phyloP scores from a whole-genome alignment of 1,140 invertebrate genomes.

The Ceratosolen solmsi region DNA sequence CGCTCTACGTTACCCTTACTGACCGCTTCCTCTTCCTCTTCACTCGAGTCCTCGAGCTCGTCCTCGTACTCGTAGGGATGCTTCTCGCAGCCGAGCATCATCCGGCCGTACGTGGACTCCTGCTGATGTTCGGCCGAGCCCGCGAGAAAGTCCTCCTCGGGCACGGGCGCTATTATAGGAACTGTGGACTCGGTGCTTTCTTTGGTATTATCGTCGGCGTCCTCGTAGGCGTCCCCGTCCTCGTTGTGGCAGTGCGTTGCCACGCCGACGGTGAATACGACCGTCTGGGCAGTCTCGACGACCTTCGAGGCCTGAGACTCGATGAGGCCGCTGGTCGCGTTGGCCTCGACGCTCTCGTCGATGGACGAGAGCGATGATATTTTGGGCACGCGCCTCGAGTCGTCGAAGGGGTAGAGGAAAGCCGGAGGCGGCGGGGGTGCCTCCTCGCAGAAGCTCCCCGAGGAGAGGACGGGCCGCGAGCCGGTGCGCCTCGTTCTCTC shows the following conservation, averaged over 20 bases:
- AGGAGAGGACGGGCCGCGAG: constrained; percentile 73
- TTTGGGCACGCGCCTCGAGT: constrained; percentile 65
- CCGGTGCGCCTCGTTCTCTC: constrained; percentile 80
- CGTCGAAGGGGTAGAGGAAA: constrained; percentile 56
- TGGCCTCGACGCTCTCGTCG: constrained; percentile 68
- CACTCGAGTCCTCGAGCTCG: constrained; percentile 31
- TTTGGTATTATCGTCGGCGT: constrained; percentile 21
- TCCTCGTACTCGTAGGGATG: constrained; percentile 48
- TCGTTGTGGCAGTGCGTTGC: constrained; percentile 53
- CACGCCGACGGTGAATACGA: constrained; percentile 68
- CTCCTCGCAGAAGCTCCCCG: constrained; percentile 66
- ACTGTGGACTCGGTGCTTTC: constrained; percentile 55
- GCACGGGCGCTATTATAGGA: constrained; percentile 57
- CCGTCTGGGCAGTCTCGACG: constrained; percentile 29
- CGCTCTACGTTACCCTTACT: too few relatives aligned
- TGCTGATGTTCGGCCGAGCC: too few relatives aligned
- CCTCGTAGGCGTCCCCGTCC: constrained; percentile 38
- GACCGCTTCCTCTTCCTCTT: constrained; percentile 23
- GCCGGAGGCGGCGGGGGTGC: constrained; percentile 52
- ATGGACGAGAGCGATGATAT: constrained; percentile 71
- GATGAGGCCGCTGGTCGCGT: constrained; percentile 58
- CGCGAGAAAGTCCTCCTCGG: constrained; percentile 49
- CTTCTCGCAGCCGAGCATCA: constrained; percentile 4
- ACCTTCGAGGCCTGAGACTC: constrained; percentile 41
- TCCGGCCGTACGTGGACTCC: constrained; percentile 62